Base-by-base conservation (phyloP, 2,113 vertebrate species). In the Xyliphius kryptos region DNA sequence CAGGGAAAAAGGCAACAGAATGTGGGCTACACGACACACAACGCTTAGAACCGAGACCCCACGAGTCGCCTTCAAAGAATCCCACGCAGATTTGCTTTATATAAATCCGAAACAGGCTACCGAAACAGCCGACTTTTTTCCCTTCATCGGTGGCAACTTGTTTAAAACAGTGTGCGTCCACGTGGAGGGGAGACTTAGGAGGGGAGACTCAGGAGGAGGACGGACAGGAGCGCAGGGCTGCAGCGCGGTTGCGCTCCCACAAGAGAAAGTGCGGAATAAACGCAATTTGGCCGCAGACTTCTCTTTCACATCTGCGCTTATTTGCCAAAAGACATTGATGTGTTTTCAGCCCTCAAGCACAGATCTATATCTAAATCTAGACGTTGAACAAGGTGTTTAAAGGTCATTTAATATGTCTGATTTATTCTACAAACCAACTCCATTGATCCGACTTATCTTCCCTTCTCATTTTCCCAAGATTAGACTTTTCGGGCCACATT, bases 191-290 rank as follows among this genome's bases (percentile, higher is more conserved):
- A n/a, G n/a, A n/a, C n/a, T n/a, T n/a, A n/a, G n/a, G n/a, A 49
- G 17, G 15, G 26, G 44, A 13, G 17, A 5, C 26, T 32, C 26
- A 6, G 26, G 26, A 32, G 26, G 26, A 32, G 26, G 26, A 32
- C 26, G 26, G 26, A 6, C 4, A 3, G 26, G 26, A 32, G 26
- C n/a, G n/a, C n/a, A n/a, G n/a, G n/a, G n/a, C 26, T 32, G 26
- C 26, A 32, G 26, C 26, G 26, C 26, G 26, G 4, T n/a, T 46
- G 43, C 43, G 43, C 43, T 46, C 14, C 7, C 26, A 19, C 59
- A 38, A 50, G 12, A 19, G 20, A 50, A 61, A 49, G 47, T 32
- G 32, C 32, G 13, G 59, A 50, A 61, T 50, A 50, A 15, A 61
- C 13, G 47, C 47, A 17, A 50, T 38, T 22, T 40, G 32, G 40